Conservation (phyloP, 2,113 vertebrate genomes). For the Phalacrocorax brasilianus region DNA sequence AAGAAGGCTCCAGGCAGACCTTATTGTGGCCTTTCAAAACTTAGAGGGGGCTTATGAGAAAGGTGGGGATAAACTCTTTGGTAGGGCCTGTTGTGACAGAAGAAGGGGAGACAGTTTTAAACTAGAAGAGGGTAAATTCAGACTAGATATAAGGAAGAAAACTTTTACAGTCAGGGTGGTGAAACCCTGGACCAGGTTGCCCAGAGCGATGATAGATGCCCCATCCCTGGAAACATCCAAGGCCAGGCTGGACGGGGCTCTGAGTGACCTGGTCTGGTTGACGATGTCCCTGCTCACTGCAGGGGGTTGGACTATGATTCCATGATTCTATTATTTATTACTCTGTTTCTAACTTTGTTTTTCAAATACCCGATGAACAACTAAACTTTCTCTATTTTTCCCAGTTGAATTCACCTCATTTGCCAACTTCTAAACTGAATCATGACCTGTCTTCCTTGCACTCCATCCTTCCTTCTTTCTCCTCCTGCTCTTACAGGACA, state of each 20-base stretch:
- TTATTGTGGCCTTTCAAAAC: too few species aligned
- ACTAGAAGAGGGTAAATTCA: background rate
- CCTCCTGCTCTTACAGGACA: background rate
- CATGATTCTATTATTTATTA: background rate
- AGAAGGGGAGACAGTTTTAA: background rate
- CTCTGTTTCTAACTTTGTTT: background rate
- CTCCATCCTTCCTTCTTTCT: background rate
- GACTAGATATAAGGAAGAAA: background rate
- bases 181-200: background rate
- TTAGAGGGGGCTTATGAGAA: too few species aligned
- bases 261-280: background rate
- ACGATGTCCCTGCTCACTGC: background rate
- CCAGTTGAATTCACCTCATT: background rate
- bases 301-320: background rate
- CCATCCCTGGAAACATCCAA: background rate
- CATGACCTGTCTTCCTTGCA: background rate
- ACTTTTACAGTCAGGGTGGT: background rate
- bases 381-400: background rate
- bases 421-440: rapidly evolving
- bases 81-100: background rate
- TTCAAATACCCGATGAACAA: rapidly evolving
- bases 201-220: too few species aligned
- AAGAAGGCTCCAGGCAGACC: too few species aligned
- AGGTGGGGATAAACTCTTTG: background rate
- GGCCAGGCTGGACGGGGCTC: background rate